Base-by-base conservation (phyloP, 2,888 invertebrate genomes). In the Achlya flavicornis region DNA sequence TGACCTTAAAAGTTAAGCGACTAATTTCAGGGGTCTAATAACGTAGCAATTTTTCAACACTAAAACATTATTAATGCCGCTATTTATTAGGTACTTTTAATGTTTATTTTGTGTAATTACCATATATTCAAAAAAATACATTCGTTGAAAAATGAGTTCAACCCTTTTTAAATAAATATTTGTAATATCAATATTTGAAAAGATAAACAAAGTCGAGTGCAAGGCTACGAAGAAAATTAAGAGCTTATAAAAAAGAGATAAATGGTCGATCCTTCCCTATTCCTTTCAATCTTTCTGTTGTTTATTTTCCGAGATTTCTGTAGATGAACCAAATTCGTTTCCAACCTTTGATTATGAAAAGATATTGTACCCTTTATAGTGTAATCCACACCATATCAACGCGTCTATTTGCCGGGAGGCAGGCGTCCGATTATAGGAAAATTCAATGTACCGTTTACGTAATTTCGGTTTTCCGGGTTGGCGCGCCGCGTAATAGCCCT, bases 401-500 rank as follows among this genome's bases (percentile, higher is more conserved):
- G 72, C 67, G 63, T 69, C 69, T 66, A 68, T 68, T 62, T 61
- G 72, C 75, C 74, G 65, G 70, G 64, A 77, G 78, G 75, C 78
- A 76, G 75, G 73, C 73, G 73, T 74, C 75, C 81, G 85, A 86
- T 90, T 90, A 89, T 86, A 86, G 85, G 87, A 86, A 89, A 88
- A 88, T 88, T 87, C 88, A 91, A 91, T 91, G 91, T 90, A 89
- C 77, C 91, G 89, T 87, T 84, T 83, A 84, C 81, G 90, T 89
- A 90, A 92, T 92, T 92, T 88, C 87, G 89, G 90, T 89, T 91
- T 91, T 92, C 90, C 92, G 90, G 88, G 76, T 85, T 88, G 81
- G 76, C 89, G 88, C 90, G 83, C 79, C 73, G 78, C 74, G 86
- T 89, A 89, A 89, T 88, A 84, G 85, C 81, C 80, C 75, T 72